A percentile compares a stretch with the other conserved stretches of the same genome.
Conservation (phyloP, 2,113 vertebrate species). For the Tychaedon coryphoeus region DNA sequence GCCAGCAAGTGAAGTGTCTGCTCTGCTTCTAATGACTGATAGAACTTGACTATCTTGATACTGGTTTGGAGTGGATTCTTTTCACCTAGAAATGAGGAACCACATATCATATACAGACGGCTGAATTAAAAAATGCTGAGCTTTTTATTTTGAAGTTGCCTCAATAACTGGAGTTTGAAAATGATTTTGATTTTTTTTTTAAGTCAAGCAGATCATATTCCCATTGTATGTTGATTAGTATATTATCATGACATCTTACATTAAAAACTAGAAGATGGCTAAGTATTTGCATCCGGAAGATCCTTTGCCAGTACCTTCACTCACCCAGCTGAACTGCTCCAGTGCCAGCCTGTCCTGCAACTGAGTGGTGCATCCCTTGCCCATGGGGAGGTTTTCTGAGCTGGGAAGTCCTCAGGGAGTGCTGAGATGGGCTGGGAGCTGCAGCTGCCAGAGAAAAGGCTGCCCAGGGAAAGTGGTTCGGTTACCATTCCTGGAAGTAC, state of each 20-base stretch:
- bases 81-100: not conserved
- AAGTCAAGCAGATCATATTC: not conserved
- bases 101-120: not conserved
- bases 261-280: not conserved
- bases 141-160: not conserved
- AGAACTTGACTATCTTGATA: not conserved
- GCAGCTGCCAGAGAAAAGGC: not conserved
- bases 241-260: not conserved
- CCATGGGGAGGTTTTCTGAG: not conserved
- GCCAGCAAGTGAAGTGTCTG: not conserved
- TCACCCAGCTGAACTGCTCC: not conserved
- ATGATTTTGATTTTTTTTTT: not conserved
- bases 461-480: not conserved
- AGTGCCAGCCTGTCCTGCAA: not conserved
- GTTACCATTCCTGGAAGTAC: not conserved
- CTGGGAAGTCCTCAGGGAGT: not conserved
- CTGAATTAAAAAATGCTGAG: not conserved
- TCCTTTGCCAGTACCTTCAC: not conserved
- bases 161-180: not conserved
- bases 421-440: not conserved
- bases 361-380: rapidly evolving
- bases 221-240: not conserved
- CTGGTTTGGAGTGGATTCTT: not conserved
- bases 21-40: not conserved
- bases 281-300: not conserved